Evolutionary conservation across 2,113 vertebrate species (phyloP), one percentile per base, ranked within the genome.

Genomic region (Psilopogon haemacephalus): DNA sequence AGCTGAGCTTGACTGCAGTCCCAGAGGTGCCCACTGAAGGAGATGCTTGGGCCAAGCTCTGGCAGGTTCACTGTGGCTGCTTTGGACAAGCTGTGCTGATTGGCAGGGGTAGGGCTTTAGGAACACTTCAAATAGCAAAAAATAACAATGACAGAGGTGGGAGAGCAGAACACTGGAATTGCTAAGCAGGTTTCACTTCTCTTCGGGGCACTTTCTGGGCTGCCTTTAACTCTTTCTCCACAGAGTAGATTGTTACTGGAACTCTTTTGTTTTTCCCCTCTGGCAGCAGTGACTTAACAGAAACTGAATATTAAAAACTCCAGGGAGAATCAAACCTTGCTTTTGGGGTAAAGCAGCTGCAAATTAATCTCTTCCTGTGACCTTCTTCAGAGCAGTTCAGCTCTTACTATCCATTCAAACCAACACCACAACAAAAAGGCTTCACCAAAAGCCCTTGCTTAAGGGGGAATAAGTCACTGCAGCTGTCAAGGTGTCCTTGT

Each of bases 381-480:
- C 23, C 7, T 38, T 62, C 48, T 87, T 83, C 27, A 37, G 63
- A 88, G 13, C 18, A 89, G 18, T 79, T 89, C 17, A 82, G 46
- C 32, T 89, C 52, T 46, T 20, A 65, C 15, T 84, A 8, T 59
- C 3, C 56, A 84, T 81, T 73, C 17, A 11, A 35, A 56, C 74
- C 37, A 72, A 33, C 33, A 4, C 4, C 5, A n/a, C 21, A 30
- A 12, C n/a, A 17, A 24, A n/a, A 33, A 20, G 6, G 3, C 9
- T 11, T 38, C 48, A 50, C 15, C 23, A 1, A 37, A 64, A 59
- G 8, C 26, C 30, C 8, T 33, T 33, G 2, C 68, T 88, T 75
- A 24, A 74, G 84, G 75, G 54, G 62, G 15, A 95, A 88, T 94
- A 94, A 95, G 94, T 64, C 78, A 86, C 63, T 69, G 8, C 30